These are phyloP conservation scores for Agraylea sexmaculata DNA, from an alignment of 1,140 invertebrate species.

Conservation along the genomic window DNA sequence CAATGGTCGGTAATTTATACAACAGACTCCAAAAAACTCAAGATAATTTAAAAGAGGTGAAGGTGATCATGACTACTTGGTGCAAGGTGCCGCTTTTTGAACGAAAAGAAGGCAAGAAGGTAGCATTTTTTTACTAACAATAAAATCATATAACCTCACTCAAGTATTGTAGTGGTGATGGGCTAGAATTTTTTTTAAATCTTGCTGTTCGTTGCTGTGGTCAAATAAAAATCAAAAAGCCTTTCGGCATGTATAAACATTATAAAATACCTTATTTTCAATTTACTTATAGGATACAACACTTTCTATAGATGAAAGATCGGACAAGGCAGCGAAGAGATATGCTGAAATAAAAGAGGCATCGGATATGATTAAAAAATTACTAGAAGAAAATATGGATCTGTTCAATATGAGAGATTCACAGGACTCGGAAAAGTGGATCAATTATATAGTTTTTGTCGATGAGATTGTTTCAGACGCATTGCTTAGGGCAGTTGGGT, in stretches of 20 bases:
- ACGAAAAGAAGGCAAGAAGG: constrained; percentile 68
- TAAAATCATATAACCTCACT: no score
- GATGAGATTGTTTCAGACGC: constrained; percentile 76
- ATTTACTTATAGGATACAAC: constrained; percentile 67
- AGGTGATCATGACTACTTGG: constrained; percentile 67
- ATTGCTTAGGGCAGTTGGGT: constrained; percentile 64
- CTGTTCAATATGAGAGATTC: constrained; percentile 62
- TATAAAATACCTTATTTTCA: no score
- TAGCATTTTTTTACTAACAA: no score
- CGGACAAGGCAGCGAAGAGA: constrained; percentile 60
- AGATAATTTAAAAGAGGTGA: constrained; percentile 70
- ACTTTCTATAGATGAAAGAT: constrained; percentile 70
- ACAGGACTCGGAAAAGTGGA: constrained; percentile 58
- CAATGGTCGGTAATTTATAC: constrained; percentile 66
- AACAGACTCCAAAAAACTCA: constrained; percentile 71
- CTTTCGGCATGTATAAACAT: no score
- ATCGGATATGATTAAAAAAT: constrained; percentile 56
- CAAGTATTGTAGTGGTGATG: no score
- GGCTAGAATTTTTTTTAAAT: no score
- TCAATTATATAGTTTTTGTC: constrained; percentile 73
- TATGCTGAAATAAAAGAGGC: constrained; percentile 64
- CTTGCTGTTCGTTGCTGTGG: no score
- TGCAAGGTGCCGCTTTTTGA: constrained; percentile 70
- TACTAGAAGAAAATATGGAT: constrained; percentile 69
- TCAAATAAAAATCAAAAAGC: no score